phyloP scores from a whole-genome alignment of 2,113 vertebrate species.

The Bubo bubo region DNA sequence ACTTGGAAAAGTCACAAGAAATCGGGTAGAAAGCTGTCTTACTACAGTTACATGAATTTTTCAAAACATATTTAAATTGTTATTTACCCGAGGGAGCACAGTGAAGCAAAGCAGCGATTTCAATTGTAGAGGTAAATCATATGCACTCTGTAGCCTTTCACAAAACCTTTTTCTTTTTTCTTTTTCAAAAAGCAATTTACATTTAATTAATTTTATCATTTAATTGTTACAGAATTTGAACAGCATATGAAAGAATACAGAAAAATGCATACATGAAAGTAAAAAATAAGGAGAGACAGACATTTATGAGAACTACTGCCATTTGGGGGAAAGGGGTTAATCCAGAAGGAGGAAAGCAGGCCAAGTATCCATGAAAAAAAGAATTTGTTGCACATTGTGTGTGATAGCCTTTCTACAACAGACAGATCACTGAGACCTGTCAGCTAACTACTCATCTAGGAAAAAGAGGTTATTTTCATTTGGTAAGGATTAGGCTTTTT shows the following conservation, averaged over 20 bases:
- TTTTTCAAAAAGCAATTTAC: conserved; percentile 46
- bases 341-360: background rate
- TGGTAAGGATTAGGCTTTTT: conserved; percentile 34
- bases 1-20: background rate
- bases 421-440: background rate
- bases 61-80: conserved; percentile 27
- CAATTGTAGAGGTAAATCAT: conserved; percentile 17
- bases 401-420: background rate
- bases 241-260: background rate
- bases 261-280: background rate
- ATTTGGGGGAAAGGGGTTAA: background rate
- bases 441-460: background rate
- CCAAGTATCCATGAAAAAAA: background rate
- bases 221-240: conserved; percentile 49
- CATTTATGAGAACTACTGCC: background rate
- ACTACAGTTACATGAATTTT: background rate
- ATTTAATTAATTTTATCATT: conserved; percentile 69
- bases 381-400: background rate
- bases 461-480: conserved; percentile 32
- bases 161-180: background rate
- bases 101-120: conserved; percentile 4
- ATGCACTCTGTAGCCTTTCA: background rate
- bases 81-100: conserved; percentile 39
- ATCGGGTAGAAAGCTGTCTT: background rate
- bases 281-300: background rate